Base-by-base conservation (phyloP, 2,888 invertebrate genomes). In the Dromius quadrimaculatus region DNA sequence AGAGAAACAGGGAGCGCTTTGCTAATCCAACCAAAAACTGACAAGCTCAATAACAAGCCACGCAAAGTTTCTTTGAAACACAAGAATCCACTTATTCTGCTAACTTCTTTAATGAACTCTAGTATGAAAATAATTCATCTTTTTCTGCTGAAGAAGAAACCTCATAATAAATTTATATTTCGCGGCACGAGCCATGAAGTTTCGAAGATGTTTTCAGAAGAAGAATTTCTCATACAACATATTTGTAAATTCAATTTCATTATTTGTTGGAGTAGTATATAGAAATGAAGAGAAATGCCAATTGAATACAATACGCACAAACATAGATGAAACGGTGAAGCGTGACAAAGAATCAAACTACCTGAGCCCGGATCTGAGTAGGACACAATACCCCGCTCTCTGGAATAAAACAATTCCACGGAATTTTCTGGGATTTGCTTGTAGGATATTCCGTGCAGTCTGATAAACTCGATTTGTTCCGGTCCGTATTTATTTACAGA, bases 31-130 rank as follows among this genome's bases (percentile, higher is more conserved):
- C 69, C 61, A 69, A 47, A 69, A 69, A 69, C 61, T 59, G 69
- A 69, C 59, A 62, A 70, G 70, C 70, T 61, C 70, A 70, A 62
- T 70, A 70, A 62, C 70, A 62, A 47, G 28, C 62, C 61, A 38
- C 62, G 23, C 11, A 47, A 70, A 70, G 47, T 70, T 70, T 70
- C 47, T 61, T 70, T 62, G 61, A 70, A 62, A 81, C 81, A 81
- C 80, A 80, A 79, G 79, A 81, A 81, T 81, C 81, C 81, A 81
- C 81, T 81, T 81, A 81, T 80, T 81, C 78, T 76, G 78, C 79
- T 79, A 81, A 81, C 79, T 81, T 81, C 80, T 80, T 81, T 81
- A 81, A 81, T 81, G 81, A 81, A 81, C 79, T 81, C 78, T 50
- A 70, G 70, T 22, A 81, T 80, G 80, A 79, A 80, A 80, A 81